Evolutionary conservation across 2,113 vertebrate species (phyloP).

Genomic region (Hirundichthys speculiger): DNA sequence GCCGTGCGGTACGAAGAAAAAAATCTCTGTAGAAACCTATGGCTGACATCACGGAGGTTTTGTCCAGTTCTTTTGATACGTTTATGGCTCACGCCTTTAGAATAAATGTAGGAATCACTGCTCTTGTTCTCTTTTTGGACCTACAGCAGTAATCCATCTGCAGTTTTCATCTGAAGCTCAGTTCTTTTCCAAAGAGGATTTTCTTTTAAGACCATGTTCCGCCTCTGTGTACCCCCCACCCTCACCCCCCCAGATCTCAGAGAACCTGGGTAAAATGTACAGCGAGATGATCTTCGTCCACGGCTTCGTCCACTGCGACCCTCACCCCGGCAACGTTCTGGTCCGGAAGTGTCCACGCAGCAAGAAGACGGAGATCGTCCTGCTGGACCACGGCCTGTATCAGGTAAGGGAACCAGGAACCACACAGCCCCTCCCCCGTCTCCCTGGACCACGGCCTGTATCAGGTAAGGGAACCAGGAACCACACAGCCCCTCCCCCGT

Average conservation of each 20-base stretch:
- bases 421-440: constrained; percentile 53
- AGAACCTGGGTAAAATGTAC: constrained; percentile 91
- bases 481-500: constrained; percentile 54
- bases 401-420: constrained; percentile 87
- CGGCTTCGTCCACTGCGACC: constrained; percentile 97
- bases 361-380: constrained; percentile 86
- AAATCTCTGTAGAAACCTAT: no score
- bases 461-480: constrained; percentile 87
- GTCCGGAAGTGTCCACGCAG: constrained; percentile 85
- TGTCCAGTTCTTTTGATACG: no score
- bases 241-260: constrained; percentile 91
- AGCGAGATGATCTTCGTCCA: constrained; percentile 99
- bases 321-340: constrained; percentile 94
- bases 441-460: constrained; percentile 96
- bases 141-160: no score
- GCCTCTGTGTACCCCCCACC: constrained; percentile 54
- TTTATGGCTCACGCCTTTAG: no score
- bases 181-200: neutral
- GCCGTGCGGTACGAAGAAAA: no score
- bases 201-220: neutral
- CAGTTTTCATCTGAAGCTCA: no score
- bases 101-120: no score
- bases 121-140: no score
- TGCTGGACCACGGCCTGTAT: constrained; percentile 96
- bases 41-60: no score